A percentile compares a stretch with the other conserved stretches of the same genome.
phyloP scores from a whole-genome alignment of 2,888 invertebrate species.

The Aspidiotus rigidus region DNA sequence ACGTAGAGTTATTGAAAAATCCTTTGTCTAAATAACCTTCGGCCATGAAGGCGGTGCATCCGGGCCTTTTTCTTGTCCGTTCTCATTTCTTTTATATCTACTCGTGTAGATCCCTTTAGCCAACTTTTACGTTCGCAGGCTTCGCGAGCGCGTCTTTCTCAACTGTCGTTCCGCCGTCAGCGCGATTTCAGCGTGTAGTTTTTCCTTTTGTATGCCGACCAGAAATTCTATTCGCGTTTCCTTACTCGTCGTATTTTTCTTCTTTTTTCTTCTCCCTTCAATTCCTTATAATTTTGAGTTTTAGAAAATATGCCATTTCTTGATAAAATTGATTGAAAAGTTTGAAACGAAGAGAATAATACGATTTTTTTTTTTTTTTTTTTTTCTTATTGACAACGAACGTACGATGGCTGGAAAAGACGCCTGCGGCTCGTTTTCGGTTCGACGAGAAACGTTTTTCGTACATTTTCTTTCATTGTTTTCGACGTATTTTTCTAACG shows the following conservation, averaged over 20 bases:
- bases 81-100: slow-evolving; percentile 17
- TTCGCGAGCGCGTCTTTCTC: not conserved
- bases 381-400: not conserved
- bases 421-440: not conserved
- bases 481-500: no score
- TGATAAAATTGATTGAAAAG: slow-evolving; percentile 4
- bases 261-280: not conserved
- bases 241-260: not conserved
- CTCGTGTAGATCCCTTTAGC: not conserved
- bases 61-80: slow-evolving; percentile 19
- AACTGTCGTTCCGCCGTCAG: not conserved
- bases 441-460: no score
- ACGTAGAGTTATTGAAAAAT: slow-evolving; percentile 21
- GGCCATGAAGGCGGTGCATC: slow-evolving; percentile 23
- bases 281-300: not conserved
- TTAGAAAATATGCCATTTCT: not conserved
- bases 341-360: not conserved
- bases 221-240: slow-evolving; percentile 4
- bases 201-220: not conserved
- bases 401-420: not conserved
- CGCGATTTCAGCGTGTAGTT: no score
- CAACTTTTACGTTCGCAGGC: slow-evolving; percentile 23
- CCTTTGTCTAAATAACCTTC: slow-evolving; percentile 26
- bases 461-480: no score
- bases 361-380: not conserved